These are phyloP conservation scores for Liasis olivaceus DNA, from an alignment of 2,797 vertebrate genomes.

Conservation along the genomic window DNA sequence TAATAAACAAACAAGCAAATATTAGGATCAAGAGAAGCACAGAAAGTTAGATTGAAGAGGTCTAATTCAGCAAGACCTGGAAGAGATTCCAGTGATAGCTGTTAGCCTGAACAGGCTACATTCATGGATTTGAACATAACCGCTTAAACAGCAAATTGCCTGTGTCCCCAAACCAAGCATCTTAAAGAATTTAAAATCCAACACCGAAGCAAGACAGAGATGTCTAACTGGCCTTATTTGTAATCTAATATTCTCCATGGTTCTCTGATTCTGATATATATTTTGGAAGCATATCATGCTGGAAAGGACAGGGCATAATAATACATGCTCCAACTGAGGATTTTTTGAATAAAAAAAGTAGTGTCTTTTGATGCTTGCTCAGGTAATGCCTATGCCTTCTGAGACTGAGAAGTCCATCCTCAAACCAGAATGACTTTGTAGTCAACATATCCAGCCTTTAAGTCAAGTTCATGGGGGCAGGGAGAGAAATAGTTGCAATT, in stretches of 20 bases:
- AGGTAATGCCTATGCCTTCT: not conserved
- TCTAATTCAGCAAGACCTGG: not conserved
- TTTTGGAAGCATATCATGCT: not conserved
- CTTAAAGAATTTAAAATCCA: not conserved
- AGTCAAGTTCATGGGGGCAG: not conserved
- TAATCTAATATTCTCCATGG: not conserved
- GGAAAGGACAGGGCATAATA: not conserved
- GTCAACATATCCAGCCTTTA: not conserved
- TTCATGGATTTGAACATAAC: not conserved
- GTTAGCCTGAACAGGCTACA: not conserved
- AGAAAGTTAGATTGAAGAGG: not conserved
- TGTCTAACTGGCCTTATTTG: not conserved
- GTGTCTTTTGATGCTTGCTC: not conserved
- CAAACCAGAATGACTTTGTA: not conserved
- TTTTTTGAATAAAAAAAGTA: not conserved
- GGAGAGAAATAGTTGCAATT: not conserved
- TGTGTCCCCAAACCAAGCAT: not conserved
- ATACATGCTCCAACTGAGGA: not conserved
- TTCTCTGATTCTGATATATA: not conserved
- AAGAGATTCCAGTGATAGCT: not conserved
- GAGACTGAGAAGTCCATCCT: not conserved
- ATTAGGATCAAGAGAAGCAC: not conserved
- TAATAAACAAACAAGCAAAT: not conserved
- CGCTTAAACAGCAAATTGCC: not conserved
- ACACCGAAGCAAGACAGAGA: not conserved